Evolutionary conservation across 1,140 invertebrate species (phyloP), one percentile per base, ranked within the genome.

Genomic region (Helicoverpa armigera): DNA sequence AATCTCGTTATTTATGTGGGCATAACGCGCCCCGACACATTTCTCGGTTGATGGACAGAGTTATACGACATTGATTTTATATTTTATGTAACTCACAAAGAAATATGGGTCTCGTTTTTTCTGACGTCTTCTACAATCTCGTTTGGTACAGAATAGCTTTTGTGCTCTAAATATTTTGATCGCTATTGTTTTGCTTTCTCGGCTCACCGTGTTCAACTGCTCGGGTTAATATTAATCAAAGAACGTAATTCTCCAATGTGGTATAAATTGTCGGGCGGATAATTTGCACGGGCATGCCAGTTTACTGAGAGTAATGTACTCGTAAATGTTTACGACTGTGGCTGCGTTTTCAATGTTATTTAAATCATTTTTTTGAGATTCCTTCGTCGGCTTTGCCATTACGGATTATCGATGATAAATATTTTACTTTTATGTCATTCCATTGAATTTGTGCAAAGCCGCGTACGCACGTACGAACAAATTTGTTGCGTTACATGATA

Each of bases 1-100:
- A 94, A 94, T 93, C 93, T 93, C 85, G 88, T 94, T 92, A 94
- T 90, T 92, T 92, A 94, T 94, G 92, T 91, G 91, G 89, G 90
- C 87, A 90, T 89, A 90, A 90, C 88, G 87, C 85, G 86, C 83
- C 87, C 86, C 88, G 83, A 86, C 89, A 90, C 89, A 91, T 91
- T 93, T 91, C 89, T 91, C 88, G 88, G 85, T 79, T 87, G 90
- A 88, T 86, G 86, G 84, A 84, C 83, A 84, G 84, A 84, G 70
- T 88, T 89, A 86, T 89, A 88, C 87, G 89, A 88, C 87, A 92
- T 91, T 89, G 88, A 88, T 91, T 88, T 89, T 81, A 70, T 87
- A 80, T 87, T 87, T 72, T 54, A 72, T 53, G 69, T 72, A 72
- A 72, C 50, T 82, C 82, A 87, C 87, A 93, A 89, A 88, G 83